phyloP scores from a whole-genome alignment of 2,888 invertebrate species.

The Trissolcus brochymenae region DNA sequence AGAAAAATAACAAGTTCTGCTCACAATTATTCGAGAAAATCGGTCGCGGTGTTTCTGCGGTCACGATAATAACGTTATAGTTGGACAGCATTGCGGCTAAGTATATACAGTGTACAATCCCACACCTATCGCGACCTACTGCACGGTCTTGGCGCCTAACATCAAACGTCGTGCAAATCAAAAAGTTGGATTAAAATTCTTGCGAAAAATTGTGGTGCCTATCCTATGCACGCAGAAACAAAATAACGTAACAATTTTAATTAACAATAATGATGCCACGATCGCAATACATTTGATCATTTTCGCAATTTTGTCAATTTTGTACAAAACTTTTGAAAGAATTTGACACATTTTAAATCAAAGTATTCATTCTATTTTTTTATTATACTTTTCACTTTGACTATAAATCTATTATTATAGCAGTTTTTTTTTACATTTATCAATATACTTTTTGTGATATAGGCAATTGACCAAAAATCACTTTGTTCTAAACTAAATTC shows the following conservation, averaged over 20 bases:
- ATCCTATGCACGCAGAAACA: constrained; percentile 1
- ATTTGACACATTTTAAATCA: no score
- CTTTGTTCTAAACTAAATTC: no score
- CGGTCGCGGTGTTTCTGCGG: constrained; percentile 50
- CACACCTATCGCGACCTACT: constrained; percentile 3
- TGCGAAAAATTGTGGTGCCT: not conserved
- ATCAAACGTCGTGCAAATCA: constrained; percentile 18
- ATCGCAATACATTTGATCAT: no score
- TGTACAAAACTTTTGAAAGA: constrained; percentile 5
- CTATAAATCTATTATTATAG: no score
- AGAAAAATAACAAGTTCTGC: constrained; percentile 30
- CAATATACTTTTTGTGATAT: no score
- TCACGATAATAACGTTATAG: constrained; percentile 50
- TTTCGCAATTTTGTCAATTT: constrained; percentile 12
- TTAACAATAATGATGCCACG: no score
- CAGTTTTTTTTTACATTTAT: no score
- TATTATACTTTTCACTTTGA: no score
- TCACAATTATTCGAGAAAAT: constrained; percentile 53
- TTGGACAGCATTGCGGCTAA: constrained; percentile 32
- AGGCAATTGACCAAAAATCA: no score
- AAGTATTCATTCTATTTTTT: no score
- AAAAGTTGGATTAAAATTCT: constrained; percentile 20
- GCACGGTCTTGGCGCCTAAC: constrained; percentile 4
- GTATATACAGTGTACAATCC: not conserved
- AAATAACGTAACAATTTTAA: not conserved